Evolutionary conservation across 2,113 vertebrate genomes (phyloP).

Genomic region (Stigmatopora nigra): DNA sequence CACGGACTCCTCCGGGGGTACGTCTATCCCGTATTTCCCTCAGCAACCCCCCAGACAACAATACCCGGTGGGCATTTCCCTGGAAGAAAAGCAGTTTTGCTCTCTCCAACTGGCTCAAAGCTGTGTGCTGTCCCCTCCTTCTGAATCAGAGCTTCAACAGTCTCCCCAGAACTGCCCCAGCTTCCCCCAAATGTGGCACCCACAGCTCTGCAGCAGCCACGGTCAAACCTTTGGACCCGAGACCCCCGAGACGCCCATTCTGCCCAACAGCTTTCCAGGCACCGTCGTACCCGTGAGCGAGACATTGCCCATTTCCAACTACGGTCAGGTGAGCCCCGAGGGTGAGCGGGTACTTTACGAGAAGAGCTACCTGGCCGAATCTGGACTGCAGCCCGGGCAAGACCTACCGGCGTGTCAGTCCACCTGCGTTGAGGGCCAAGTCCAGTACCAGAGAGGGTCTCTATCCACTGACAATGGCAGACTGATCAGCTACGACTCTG

Average conservation of each 20-base stretch:
- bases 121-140: constrained; percentile 86
- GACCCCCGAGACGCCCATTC: constrained; percentile 71
- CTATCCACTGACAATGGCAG: constrained; percentile 86
- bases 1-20: constrained; percentile 84
- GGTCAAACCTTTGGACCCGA: constrained; percentile 76
- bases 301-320: constrained; percentile 77
- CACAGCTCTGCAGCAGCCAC: constrained; percentile 60
- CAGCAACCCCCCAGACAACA: constrained; percentile 79
- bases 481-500: constrained; percentile 95
- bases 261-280: constrained; percentile 75
- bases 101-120: constrained; percentile 85
- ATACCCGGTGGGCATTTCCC: constrained; percentile 74
- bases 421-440: constrained; percentile 82
- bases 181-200: constrained; percentile 81
- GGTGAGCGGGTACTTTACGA: constrained; percentile 85
- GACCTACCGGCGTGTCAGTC: constrained; percentile 91
- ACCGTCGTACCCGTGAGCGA: constrained; percentile 66
- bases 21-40: constrained; percentile 82
- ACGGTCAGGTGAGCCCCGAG: constrained; percentile 79
- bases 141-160: constrained; percentile 89
- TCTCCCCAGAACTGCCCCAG: constrained; percentile 83
- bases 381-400: constrained; percentile 79
- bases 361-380: constrained; percentile 85
- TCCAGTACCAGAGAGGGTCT: constrained; percentile 89
- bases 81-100: constrained; percentile 83